phyloP scores from a whole-genome alignment of 2,888 invertebrate genomes.

The Julus scandinavius region DNA sequence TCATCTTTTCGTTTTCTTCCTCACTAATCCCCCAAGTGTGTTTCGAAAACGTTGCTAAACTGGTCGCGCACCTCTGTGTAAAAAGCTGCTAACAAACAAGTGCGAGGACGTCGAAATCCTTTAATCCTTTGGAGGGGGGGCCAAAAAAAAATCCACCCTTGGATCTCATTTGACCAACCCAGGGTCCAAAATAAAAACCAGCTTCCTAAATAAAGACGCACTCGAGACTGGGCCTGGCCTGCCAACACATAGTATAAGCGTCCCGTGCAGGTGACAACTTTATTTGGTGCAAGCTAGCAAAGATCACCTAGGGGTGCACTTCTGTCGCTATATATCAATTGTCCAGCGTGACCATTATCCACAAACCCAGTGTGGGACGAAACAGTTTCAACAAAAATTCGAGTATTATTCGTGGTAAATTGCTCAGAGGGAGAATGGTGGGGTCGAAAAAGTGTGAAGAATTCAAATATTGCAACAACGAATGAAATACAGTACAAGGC shows the following conservation, averaged over 20 bases:
- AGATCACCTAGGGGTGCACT: conserved; percentile 28
- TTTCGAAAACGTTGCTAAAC: conserved; percentile 41
- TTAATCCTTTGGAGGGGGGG: conserved; percentile 23
- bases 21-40: conserved; percentile 39
- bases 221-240: conserved; percentile 28
- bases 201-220: neutral
- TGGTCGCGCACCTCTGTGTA: conserved; percentile 37
- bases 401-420: conserved; percentile 31
- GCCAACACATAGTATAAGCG: conserved; percentile 2
- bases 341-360: conserved; percentile 30
- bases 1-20: neutral
- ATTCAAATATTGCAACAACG: conserved; percentile 25
- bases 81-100: conserved; percentile 39
- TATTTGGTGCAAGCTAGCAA: conserved; percentile 36
- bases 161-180: neutral
- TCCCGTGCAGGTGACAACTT: conserved; percentile 41
- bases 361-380: conserved; percentile 43
- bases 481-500: neutral
- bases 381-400: neutral
- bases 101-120: conserved; percentile 14
- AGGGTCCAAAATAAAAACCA: neutral
- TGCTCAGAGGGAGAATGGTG: neutral
- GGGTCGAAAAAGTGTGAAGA: conserved; percentile 36
- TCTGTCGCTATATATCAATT: conserved; percentile 43
- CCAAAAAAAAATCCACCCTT: neutral